Conservation (phyloP, 2,888 invertebrate genomes). For the Drosophila quinaria region DNA sequence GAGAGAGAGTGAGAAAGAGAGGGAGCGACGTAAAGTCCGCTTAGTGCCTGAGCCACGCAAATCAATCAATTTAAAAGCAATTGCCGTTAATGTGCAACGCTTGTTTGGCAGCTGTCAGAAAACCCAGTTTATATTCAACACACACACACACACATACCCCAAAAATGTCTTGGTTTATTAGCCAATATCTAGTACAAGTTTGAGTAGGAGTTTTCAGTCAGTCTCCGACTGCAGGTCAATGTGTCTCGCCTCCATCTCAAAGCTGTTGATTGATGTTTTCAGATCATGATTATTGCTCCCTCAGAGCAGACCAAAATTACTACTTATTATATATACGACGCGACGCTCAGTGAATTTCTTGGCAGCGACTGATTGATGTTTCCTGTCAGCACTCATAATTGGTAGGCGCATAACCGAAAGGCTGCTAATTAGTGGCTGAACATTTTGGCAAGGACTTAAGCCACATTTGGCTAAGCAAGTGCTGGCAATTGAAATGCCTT, state of each 20-base stretch:
- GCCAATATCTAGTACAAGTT: constrained; percentile 23
- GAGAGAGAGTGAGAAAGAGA: background rate
- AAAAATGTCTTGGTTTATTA: constrained; percentile 39
- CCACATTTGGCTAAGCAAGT: background rate
- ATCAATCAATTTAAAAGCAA: constrained; percentile 80
- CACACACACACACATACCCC: constrained; percentile 24
- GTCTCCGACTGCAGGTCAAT: constrained; percentile 25
- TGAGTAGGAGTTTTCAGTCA: constrained; percentile 9
- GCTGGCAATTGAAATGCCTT: constrained; percentile 1
- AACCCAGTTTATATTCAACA: constrained; percentile 5
- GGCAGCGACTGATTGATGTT: constrained; percentile 62
- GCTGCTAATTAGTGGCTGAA: constrained; percentile 18
- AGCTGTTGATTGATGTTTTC: constrained; percentile 51
- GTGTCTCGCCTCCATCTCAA: background rate
- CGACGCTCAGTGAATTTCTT: constrained; percentile 26
- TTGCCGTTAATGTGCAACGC: constrained; percentile 79
- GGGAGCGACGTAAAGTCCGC: background rate
- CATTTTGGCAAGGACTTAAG: background rate
- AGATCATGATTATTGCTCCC: constrained; percentile 47
- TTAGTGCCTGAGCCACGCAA: constrained; percentile 62
- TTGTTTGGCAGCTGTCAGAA: constrained; percentile 77
- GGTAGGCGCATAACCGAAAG: constrained; percentile 18
- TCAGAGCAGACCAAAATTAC: constrained; percentile 20
- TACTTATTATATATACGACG: constrained; percentile 19
- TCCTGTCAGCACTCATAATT: constrained; percentile 52